Conservation (phyloP, 2,888 invertebrate species). For the Mesopsocus fuscifrons region DNA sequence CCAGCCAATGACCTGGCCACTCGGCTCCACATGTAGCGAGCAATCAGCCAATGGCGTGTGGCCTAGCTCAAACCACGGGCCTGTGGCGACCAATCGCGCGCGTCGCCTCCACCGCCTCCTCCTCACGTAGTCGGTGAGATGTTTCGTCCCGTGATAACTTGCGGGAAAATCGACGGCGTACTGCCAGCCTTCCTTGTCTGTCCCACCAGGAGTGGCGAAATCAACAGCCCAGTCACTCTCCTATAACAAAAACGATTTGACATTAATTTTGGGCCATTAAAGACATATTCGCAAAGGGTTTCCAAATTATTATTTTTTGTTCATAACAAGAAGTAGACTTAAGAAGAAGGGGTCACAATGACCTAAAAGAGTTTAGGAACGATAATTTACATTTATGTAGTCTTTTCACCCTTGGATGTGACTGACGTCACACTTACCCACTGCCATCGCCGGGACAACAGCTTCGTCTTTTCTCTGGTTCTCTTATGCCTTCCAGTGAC, state of each 20-base stretch:
- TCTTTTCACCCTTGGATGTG: too few relatives aligned
- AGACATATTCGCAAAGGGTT: too few relatives aligned
- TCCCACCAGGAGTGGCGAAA: slow-evolving; percentile 73
- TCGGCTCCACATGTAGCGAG: slow-evolving; percentile 39
- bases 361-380: too few relatives aligned
- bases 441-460: slow-evolving; percentile 73
- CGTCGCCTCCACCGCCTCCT: slow-evolving; percentile 67
- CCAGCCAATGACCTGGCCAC: slow-evolving; percentile 41
- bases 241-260: slow-evolving; percentile 24
- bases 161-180: slow-evolving; percentile 85
- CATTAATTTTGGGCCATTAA: too few relatives aligned
- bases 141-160: slow-evolving; percentile 65
- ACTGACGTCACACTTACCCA: too few relatives aligned
- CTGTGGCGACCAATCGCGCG: slow-evolving; percentile 61
- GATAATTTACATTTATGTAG: too few relatives aligned
- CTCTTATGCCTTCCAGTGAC: slow-evolving; percentile 63
- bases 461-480: slow-evolving; percentile 67
- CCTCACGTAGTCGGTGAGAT: slow-evolving; percentile 76
- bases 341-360: too few relatives aligned
- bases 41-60: slow-evolving; percentile 68
- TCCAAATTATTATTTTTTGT: too few relatives aligned
- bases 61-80: slow-evolving; percentile 79
- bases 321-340: too few relatives aligned
- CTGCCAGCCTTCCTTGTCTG: slow-evolving; percentile 86
- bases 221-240: slow-evolving; percentile 85